phyloP scores from a whole-genome alignment of 2,888 invertebrate species.

The Aelia acuminata region DNA sequence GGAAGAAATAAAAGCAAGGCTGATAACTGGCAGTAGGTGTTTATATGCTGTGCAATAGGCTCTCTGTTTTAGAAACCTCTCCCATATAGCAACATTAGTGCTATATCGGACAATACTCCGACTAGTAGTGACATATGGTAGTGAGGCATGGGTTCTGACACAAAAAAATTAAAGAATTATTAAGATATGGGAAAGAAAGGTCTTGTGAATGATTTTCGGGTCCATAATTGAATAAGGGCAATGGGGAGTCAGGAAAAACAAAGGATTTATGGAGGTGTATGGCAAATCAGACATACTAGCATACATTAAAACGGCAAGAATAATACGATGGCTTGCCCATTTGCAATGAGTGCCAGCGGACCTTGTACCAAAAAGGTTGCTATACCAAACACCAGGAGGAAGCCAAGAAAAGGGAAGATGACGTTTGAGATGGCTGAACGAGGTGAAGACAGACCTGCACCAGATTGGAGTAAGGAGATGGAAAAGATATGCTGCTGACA shows the following conservation, averaged over 20 bases:
- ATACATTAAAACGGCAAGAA: neutral
- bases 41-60: neutral
- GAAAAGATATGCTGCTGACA: too few species aligned
- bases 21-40: neutral
- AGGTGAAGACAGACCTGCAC: too few species aligned
- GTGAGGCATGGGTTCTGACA: neutral
- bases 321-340: neutral
- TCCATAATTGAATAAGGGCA: neutral
- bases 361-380: too few species aligned
- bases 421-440: too few species aligned
- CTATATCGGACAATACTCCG: too few species aligned
- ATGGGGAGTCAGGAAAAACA: neutral
- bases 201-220: neutral
- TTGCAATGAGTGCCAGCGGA: too few species aligned
- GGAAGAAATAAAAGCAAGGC: neutral
- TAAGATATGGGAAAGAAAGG: neutral
- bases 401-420: too few species aligned
- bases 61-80: too few species aligned
- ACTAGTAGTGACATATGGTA: neutral
- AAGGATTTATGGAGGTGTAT: neutral
- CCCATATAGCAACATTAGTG: too few species aligned
- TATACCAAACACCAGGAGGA: too few species aligned
- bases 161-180: neutral
- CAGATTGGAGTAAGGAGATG: too few species aligned
- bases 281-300: neutral